Evolutionary conservation across 1,140 invertebrate genomes (phyloP).

Genomic region (Batillaria attramentaria): DNA sequence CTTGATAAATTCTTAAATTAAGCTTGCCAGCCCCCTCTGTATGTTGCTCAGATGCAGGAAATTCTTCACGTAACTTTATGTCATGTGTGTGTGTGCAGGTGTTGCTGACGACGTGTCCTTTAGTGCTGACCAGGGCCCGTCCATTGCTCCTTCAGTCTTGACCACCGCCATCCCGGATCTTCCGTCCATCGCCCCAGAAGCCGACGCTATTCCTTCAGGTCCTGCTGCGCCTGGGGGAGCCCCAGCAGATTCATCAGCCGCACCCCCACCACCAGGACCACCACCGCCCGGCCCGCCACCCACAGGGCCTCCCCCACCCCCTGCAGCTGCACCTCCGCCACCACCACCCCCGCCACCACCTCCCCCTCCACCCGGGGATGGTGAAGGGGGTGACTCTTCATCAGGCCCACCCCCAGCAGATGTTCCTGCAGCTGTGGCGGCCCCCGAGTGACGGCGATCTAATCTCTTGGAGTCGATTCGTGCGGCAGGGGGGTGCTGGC

Average conservation of each 20-base stretch:
- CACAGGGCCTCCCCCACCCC: constrained; percentile 52
- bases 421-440: constrained; percentile 48
- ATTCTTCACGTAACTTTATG: too few relatives aligned
- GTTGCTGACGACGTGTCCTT: constrained; percentile 90
- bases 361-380: constrained; percentile 46
- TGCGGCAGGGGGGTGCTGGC: constrained; percentile 86
- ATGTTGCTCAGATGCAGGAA: too few relatives aligned
- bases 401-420: constrained; percentile 17
- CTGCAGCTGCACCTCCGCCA: constrained; percentile 47
- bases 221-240: constrained; percentile 44
- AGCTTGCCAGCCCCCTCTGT: too few relatives aligned
- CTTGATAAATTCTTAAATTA: too few relatives aligned
- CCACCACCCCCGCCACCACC: constrained; percentile 53
- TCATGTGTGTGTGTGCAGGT: constrained; percentile 74
- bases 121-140: constrained; percentile 78
- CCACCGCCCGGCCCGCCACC: constrained; percentile 56
- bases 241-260: constrained; percentile 30
- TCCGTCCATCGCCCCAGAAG: constrained; percentile 64
- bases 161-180: constrained; percentile 71
- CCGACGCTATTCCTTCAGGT: constrained; percentile 61
- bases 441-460: constrained; percentile 76
- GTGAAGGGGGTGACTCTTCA: constrained; percentile 24
- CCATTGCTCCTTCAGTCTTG: constrained; percentile 84
- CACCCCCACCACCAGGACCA: constrained; percentile 56
- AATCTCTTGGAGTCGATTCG: constrained; percentile 93